A percentile compares a stretch with the other conserved stretches of the same genome.
Conservation (phyloP, 2,797 vertebrate genomes). For the Chaetophractus vellerosus region DNA sequence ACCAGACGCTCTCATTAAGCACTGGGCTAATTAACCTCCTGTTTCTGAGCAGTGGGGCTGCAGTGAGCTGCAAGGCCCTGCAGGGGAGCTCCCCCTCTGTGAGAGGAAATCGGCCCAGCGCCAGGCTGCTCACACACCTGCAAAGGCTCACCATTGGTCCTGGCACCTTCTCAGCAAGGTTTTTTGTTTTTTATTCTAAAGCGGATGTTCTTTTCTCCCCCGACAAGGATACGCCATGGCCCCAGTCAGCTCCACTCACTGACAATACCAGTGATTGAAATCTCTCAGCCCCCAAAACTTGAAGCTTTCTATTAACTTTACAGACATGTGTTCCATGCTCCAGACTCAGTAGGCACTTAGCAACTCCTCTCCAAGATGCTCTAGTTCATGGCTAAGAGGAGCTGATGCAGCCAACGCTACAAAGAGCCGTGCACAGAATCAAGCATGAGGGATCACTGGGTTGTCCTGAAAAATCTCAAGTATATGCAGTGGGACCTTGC, state of each 20-base stretch:
- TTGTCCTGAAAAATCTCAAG: constrained; percentile 42
- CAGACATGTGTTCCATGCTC: constrained; percentile 49
- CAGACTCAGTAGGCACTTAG: constrained; percentile 55
- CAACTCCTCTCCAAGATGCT: constrained; percentile 42
- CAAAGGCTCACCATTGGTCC: constrained; percentile 38
- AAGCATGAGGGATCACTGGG: constrained; percentile 23
- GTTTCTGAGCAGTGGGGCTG: constrained; percentile 83
- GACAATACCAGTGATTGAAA: constrained; percentile 68
- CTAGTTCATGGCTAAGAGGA: constrained; percentile 62
- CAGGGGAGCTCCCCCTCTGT: constrained; percentile 72
- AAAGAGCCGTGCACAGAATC: constrained; percentile 31
- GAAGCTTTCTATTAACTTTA: constrained; percentile 74
- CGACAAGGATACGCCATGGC: not conserved
- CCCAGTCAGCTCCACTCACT: constrained; percentile 17
- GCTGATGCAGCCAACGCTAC: not conserved
- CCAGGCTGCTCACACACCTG: constrained; percentile 73
- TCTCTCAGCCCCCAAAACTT: constrained; percentile 29
- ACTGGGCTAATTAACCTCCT: constrained; percentile 87
- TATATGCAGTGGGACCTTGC: not conserved
- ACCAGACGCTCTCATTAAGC: constrained; percentile 88
- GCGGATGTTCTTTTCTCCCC: constrained; percentile 14
- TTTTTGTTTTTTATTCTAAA: not conserved
- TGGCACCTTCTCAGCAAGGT: constrained; percentile 13
- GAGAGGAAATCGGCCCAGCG: constrained; percentile 65
- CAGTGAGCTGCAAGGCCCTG: constrained; percentile 79